Base-by-base conservation (phyloP, 1,140 invertebrate species). In the Drosophila kohkoa region DNA sequence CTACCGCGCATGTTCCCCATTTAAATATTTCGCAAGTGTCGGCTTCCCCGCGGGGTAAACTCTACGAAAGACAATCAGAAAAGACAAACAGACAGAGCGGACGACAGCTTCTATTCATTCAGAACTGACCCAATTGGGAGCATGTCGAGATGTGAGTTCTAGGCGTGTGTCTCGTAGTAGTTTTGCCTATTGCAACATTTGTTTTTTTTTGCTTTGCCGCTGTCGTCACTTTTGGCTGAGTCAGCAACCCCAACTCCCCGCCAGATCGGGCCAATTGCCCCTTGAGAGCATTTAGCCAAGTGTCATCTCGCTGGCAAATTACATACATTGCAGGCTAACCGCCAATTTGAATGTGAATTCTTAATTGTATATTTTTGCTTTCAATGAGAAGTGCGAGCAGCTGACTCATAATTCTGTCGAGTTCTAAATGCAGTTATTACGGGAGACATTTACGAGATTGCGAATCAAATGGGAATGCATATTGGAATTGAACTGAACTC, bases 21-120 rank as follows among this genome's bases (percentile, higher is more conserved):
- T 87, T 87, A 75, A 86, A 85, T 85, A 86, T 85, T 86, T 81
- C 20, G 68, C 81, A 62, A 79, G 49, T 16, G 58, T 41, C 15
- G 28, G 5, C 30, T 54, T 38, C 35, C 8, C 35, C 30, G 49
- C 32, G 10, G 20, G 13, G 4, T 25, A 66, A 6, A 41, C 28
- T 7, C 48, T n/a, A 4, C 45, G 49, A 10, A 55, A 46, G 63
- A 20, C 13, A 66, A 25, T 30, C 41, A 52, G 10, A 7, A 4
- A 7, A 11, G 49, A 6, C 35, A 32, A 38, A 32, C 10, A 46
- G 15, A 20, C 28, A 35, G 28, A n/a, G 28, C 28, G 8, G 20
- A 48, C 60, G 16, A 63, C 60, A 41, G 15, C 13, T 38, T 35
- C 43, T 32, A 35, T 54, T 64, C 77, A 75, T 70, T 79, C 82